Evolutionary conservation across 2,888 invertebrate species (phyloP), one percentile per base, ranked within the genome.

Genomic region (Melieria omissa): DNA sequence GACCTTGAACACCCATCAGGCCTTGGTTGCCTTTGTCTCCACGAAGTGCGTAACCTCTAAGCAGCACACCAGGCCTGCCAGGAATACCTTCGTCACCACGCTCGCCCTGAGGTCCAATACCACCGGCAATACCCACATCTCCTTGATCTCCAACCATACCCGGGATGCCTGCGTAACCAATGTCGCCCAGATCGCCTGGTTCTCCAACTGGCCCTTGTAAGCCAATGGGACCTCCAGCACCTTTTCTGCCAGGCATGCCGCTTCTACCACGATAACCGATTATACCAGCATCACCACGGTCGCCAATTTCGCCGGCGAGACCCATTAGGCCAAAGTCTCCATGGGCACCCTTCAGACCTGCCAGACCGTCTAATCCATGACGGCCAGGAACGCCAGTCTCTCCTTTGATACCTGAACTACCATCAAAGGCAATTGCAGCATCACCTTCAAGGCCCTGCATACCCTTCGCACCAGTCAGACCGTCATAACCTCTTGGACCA

Each of bases 11-110:
- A 5, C 86, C 87, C 7, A 71, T 76, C 0, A 73, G 71, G 0
- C 92, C 92, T 61, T 79, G 66, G 10, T 80, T 78, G 66, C 92
- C 94, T 74, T 87, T 88, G 3, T 85, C 79, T 46, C 95, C 95
- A 63, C 82, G 82, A n/a, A 85, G 74, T 6, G 82, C 75, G 92
- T 93, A 69, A 85, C 84, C 80, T 7, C 70, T 60, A 3, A 80
- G 66, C n/a, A 77, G n/a, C 0, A 79, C 54, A 58, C 83, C 83
- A 9, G 77, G 78, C 4, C 73, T 77, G 0, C 84, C 84, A 42
- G 72, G 72, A 62, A 83, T 81, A 64, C 93, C 93, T 41, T 85
- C 80, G 8, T 82, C 77, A 71, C 90, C 90, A n/a, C 88, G 87
- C 14, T 83, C 82, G n/a, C 93, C 93, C 73, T 88, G 81, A 12